Evolutionary conservation across 2,888 invertebrate genomes (phyloP).

Genomic region (Synergus laeviventris): DNA sequence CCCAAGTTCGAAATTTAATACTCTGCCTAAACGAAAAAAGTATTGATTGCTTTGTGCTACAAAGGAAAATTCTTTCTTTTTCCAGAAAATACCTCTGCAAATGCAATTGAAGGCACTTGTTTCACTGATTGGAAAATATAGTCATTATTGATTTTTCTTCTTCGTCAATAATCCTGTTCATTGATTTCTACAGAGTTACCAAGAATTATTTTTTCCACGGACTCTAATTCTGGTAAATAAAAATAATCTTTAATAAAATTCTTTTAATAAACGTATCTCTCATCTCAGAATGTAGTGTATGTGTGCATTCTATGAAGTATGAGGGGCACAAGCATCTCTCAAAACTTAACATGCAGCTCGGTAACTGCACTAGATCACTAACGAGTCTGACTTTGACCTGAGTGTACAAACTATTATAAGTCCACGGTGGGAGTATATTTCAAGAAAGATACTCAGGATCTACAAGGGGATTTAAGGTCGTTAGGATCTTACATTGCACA

Average conservation of each 20-base stretch:
- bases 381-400: background rate
- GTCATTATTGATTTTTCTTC: background rate
- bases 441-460: background rate
- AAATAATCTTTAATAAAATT: background rate
- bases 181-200: background rate
- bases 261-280: no score
- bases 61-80: background rate
- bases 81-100: background rate
- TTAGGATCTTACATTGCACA: slow-evolving; percentile 9
- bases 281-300: background rate
- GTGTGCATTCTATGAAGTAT: background rate
- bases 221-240: background rate
- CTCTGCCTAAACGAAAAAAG: no score
- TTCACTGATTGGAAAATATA: background rate
- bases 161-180: background rate
- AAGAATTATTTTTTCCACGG: background rate
- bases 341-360: background rate
- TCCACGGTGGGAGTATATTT: background rate
- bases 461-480: background rate
- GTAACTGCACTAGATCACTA: background rate
- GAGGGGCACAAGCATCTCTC: background rate
- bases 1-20: background rate
- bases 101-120: background rate
- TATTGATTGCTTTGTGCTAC: background rate
- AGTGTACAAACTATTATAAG: background rate